Evolutionary conservation across 2,797 vertebrate genomes (phyloP).

Genomic region (Phylloscopus collybita): DNA sequence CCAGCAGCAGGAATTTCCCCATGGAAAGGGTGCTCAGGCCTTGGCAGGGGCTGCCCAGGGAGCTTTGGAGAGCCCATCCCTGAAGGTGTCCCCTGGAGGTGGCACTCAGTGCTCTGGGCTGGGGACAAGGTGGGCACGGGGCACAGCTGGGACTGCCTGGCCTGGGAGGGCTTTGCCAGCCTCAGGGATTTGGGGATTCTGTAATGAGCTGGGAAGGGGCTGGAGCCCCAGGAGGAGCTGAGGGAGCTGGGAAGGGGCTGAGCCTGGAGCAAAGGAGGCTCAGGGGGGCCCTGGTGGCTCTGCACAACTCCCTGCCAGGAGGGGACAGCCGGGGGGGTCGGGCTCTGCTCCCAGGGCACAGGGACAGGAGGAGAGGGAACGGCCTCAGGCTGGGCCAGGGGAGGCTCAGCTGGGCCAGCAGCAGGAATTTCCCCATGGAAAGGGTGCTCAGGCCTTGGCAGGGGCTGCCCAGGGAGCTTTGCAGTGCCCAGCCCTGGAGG

Average conservation of each 20-base stretch:
- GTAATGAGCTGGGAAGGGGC: too few species aligned
- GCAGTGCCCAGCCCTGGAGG: neutral
- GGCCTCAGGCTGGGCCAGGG: too few species aligned
- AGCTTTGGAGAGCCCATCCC: neutral
- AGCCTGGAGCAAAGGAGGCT: too few species aligned
- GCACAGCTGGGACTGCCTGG: neutral
- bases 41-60: neutral
- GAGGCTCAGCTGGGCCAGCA: neutral
- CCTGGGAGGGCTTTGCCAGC: neutral
- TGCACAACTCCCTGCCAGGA: too few species aligned
- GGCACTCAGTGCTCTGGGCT: neutral
- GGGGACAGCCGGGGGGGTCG: neutral
- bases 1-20: neutral
- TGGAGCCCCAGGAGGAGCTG: too few species aligned
- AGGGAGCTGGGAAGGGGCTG: too few species aligned
- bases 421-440: neutral
- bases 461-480: neutral
- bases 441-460: neutral
- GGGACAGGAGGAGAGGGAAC: too few species aligned
- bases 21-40: too few species aligned
- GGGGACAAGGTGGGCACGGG: neutral
- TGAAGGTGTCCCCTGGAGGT: neutral
- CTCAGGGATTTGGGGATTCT: too few species aligned
- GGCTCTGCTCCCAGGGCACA: neutral
- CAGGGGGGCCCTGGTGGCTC: too few species aligned